These are phyloP conservation scores for Drosophila nasuta DNA, from an alignment of 1,140 invertebrate species.

Conservation along the genomic window DNA sequence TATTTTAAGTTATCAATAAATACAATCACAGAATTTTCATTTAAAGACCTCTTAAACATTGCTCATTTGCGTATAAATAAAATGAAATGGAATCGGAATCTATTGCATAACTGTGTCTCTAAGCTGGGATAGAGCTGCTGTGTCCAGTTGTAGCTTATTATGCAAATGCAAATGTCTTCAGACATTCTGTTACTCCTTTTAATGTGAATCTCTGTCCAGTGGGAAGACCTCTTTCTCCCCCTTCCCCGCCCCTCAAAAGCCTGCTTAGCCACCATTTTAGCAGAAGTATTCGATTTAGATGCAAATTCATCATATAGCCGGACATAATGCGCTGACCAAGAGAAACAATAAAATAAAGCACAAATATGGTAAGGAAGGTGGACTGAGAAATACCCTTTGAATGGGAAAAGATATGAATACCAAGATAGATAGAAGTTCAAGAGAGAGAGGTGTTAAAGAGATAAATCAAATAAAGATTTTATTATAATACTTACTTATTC, in stretches of 20 bases:
- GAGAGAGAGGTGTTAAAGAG: too few relatives aligned
- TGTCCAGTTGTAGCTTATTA: slow-evolving; percentile 71
- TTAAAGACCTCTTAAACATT: neutral
- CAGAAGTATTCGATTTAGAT: slow-evolving; percentile 77
- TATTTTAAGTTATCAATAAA: neutral
- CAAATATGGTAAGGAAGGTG: neutral
- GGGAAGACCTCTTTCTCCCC: neutral
- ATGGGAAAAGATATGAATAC: neutral
- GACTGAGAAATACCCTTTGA: neutral
- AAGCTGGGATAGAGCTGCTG: slow-evolving; percentile 55
- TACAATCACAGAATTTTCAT: neutral
- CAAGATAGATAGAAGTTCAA: too few relatives aligned
- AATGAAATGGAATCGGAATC: neutral
- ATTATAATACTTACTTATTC: too few relatives aligned
- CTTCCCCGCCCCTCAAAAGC: neutral
- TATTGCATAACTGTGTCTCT: slow-evolving; percentile 20
- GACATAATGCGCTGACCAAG: slow-evolving; percentile 45
- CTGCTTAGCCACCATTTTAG: neutral
- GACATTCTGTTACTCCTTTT: slow-evolving; percentile 70
- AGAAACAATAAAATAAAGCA: slow-evolving; percentile 62
- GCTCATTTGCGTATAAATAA: slow-evolving; percentile 3
- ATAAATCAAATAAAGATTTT: too few relatives aligned
- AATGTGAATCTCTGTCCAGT: slow-evolving; percentile 46
- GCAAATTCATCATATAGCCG: slow-evolving; percentile 80
- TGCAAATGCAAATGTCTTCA: slow-evolving; percentile 66